These are phyloP conservation scores for Hippopotamyrus pictus DNA, from an alignment of 2,797 vertebrate genomes.

Conservation along the genomic window DNA sequence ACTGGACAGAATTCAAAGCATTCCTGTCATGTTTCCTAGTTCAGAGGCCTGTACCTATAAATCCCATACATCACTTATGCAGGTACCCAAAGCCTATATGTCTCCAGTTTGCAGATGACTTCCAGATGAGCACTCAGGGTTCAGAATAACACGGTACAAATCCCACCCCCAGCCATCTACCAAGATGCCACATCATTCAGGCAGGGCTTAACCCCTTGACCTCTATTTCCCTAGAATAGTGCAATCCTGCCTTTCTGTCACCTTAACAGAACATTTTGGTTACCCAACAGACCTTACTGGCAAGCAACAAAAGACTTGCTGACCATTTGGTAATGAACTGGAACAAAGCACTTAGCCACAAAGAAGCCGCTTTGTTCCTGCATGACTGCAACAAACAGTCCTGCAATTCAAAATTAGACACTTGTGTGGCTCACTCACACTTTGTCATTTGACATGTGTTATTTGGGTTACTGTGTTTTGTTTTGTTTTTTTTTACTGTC, in stretches of 20 bases:
- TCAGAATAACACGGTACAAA: background rate
- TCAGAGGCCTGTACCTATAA: slow-evolving; percentile 17
- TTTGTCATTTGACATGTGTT: background rate
- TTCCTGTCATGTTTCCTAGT: slow-evolving; percentile 24
- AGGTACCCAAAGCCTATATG: slow-evolving; percentile 18
- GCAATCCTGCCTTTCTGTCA: slow-evolving; percentile 52
- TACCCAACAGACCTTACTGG: background rate
- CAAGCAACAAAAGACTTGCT: slow-evolving; percentile 1
- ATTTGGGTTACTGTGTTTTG: background rate
- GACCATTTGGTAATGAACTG: slow-evolving; percentile 59
- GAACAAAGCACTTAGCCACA: slow-evolving; percentile 37
- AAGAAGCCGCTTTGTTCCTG: background rate
- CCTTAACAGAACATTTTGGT: slow-evolving; percentile 41
- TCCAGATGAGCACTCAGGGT: slow-evolving; percentile 26
- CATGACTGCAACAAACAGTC: background rate
- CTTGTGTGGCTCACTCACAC: background rate
- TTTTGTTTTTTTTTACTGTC: background rate
- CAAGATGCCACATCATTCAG: background rate
- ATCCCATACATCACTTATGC: slow-evolving; percentile 10
- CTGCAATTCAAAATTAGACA: background rate
- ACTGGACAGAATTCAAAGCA: slow-evolving; percentile 25
- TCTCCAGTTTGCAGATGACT: slow-evolving; percentile 21
- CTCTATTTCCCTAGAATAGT: slow-evolving; percentile 41
- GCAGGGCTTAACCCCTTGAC: background rate
- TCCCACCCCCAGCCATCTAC: background rate